Evolutionary conservation across 2,888 invertebrate genomes (phyloP).

Genomic region (Polydesmus complanatus): DNA sequence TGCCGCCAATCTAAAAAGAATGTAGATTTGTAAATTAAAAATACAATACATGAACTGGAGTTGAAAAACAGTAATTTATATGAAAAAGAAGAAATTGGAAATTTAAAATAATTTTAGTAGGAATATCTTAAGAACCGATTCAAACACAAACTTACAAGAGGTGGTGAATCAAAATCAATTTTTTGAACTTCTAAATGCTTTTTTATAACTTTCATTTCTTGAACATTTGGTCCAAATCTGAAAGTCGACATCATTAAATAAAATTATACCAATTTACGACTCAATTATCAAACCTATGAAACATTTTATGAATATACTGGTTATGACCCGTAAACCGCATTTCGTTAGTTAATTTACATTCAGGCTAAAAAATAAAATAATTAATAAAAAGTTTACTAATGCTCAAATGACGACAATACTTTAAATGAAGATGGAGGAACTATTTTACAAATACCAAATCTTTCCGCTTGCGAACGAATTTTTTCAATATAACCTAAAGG

Average conservation of each 20-base stretch:
- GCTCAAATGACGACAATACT: constrained; percentile 27
- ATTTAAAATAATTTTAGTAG: not conserved
- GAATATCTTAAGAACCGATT: too few relatives aligned
- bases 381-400: not conserved
- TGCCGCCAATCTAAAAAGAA: constrained; percentile 54
- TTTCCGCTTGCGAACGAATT: constrained; percentile 57
- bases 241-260: not conserved
- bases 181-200: constrained; percentile 64
- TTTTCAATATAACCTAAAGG: constrained; percentile 71
- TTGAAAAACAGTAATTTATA: not conserved
- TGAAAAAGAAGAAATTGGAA: not conserved
- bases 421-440: constrained; percentile 66
- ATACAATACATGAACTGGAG: not conserved
- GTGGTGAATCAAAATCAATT: constrained; percentile 56
- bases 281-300: constrained; percentile 42
- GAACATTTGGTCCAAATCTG: constrained; percentile 71
- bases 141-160: constrained; percentile 57
- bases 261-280: constrained; percentile 1
- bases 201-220: constrained; percentile 69
- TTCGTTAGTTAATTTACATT: constrained; percentile 68
- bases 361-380: constrained; percentile 40
- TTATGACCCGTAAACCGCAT: constrained; percentile 75
- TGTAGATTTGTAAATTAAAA: not conserved
- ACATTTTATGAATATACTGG: constrained; percentile 78
- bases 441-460: constrained; percentile 74